Conservation (phyloP, 2,888 invertebrate genomes). For the Muschampia plurimacula region DNA sequence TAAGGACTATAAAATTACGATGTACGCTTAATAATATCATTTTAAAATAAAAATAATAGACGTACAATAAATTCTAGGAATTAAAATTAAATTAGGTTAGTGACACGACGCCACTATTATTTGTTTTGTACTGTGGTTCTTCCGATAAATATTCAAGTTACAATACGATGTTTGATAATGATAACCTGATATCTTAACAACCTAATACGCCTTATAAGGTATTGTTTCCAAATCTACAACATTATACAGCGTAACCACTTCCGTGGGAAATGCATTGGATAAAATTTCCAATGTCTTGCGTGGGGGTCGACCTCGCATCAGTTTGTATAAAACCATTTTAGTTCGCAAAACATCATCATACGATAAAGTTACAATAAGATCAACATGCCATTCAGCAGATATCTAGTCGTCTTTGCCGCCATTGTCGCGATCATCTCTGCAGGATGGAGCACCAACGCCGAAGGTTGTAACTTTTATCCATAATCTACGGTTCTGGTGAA, state of each 20-base stretch:
- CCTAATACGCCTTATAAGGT: slow-evolving; percentile 47
- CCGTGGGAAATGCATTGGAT: slow-evolving; percentile 61
- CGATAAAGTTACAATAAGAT: slow-evolving; percentile 58
- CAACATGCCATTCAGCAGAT: slow-evolving; percentile 58
- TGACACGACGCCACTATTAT: not conserved
- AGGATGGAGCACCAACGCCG: slow-evolving; percentile 55
- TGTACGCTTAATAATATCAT: too few species aligned
- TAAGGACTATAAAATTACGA: too few species aligned
- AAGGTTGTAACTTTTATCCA: slow-evolving; percentile 67
- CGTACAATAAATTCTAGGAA: too few species aligned
- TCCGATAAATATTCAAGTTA: not conserved
- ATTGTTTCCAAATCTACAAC: slow-evolving; percentile 50
- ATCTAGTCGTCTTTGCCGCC: slow-evolving; percentile 30
- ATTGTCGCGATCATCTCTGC: slow-evolving; percentile 48
- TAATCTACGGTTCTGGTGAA: slow-evolving; percentile 51
- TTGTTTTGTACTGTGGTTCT: too few species aligned
- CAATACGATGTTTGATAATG: not conserved
- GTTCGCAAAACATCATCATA: slow-evolving; percentile 58
- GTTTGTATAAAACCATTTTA: slow-evolving; percentile 74
- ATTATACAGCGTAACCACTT: slow-evolving; percentile 48
- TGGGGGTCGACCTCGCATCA: slow-evolving; percentile 75
- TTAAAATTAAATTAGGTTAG: too few species aligned
- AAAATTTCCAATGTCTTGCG: slow-evolving; percentile 58
- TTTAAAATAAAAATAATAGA: too few species aligned
- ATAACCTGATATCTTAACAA: not conserved